Percentiles rank a stretch among this genome's conserved stretches.
phyloP scores from a whole-genome alignment of 2,888 invertebrate genomes.

The Pinctada fucata region DNA sequence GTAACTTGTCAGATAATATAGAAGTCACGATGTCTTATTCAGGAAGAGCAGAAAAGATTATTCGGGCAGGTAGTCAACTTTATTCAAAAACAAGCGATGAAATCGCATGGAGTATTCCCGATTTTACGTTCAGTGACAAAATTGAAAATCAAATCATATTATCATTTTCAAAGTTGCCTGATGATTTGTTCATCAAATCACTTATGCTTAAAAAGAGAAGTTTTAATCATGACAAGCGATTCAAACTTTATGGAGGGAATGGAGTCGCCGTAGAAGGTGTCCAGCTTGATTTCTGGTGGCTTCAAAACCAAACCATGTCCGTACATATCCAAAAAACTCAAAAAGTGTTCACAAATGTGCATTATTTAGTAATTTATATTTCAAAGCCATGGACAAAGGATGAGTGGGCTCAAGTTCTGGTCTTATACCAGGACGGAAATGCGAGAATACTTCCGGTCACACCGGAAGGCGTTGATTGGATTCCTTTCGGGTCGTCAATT shows the following conservation, averaged over 20 bases:
- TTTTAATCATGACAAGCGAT: conserved; percentile 39
- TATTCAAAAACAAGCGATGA: conserved; percentile 35
- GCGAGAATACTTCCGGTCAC: conserved; percentile 49
- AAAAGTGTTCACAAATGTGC: conserved; percentile 33
- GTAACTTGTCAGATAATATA: background rate
- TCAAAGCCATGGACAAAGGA: conserved; percentile 52
- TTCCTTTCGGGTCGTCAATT: conserved; percentile 59
- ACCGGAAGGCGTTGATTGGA: conserved; percentile 54
- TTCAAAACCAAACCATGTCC: conserved; percentile 45
- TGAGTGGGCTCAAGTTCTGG: conserved; percentile 52
- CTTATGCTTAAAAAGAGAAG: conserved; percentile 45
- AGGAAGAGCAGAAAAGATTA: conserved; percentile 8
- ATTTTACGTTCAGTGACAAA: conserved; percentile 42
- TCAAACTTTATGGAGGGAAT: conserved; percentile 37
- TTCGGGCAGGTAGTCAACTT: background rate
- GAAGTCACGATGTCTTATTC: background rate
- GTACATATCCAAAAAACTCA: conserved; percentile 34
- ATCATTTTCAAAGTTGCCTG: conserved; percentile 28
- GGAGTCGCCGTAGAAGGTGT: conserved; percentile 47
- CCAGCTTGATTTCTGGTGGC: conserved; percentile 50
- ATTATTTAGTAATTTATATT: conserved; percentile 47
- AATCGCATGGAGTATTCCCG: conserved; percentile 49
- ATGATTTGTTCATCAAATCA: conserved; percentile 44
- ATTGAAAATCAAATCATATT: conserved; percentile 45
- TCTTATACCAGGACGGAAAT: conserved; percentile 56